Evolutionary conservation across 2,797 vertebrate species (phyloP).

Genomic region (Microchirus variegatus): DNA sequence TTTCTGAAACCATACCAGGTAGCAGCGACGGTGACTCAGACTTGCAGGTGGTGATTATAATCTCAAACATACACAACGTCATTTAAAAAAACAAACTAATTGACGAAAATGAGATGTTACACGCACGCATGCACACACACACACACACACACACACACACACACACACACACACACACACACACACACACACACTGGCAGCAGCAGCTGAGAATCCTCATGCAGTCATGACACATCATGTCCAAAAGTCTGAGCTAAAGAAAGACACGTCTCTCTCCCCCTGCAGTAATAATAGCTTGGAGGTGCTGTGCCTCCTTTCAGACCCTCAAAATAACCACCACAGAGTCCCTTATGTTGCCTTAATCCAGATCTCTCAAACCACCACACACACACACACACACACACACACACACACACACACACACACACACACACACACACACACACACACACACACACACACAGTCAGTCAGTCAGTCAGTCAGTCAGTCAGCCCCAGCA

Average conservation of each 20-base stretch:
- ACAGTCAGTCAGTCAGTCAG: too few species aligned
- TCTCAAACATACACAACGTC: too few species aligned
- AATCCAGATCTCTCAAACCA: constrained; percentile 16
- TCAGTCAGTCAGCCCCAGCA: not conserved
- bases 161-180: constrained; percentile 7
- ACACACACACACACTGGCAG: constrained; percentile 36
- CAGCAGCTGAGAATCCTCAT: constrained; percentile 76
- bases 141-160: not conserved
- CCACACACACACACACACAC: too few species aligned
- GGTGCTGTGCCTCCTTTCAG: constrained; percentile 38
- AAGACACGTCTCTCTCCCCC: constrained; percentile 47
- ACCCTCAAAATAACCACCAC: constrained; percentile 79
- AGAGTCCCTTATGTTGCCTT: constrained; percentile 22
- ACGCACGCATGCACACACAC: constrained; percentile 13
- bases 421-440: too few species aligned
- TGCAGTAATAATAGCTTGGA: constrained; percentile 66
- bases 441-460: too few species aligned
- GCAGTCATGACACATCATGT: constrained; percentile 51
- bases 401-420: too few species aligned
- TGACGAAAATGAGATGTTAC: not conserved
- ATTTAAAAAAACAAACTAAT: too few species aligned
- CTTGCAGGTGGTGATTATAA: too few species aligned
- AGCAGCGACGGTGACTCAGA: too few species aligned
- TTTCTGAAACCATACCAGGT: too few species aligned
- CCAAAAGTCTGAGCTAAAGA: constrained; percentile 69